Evolutionary conservation across 2,797 vertebrate species (phyloP), one percentile per base, ranked within the genome.

Genomic region (Sitta carolinensis): DNA sequence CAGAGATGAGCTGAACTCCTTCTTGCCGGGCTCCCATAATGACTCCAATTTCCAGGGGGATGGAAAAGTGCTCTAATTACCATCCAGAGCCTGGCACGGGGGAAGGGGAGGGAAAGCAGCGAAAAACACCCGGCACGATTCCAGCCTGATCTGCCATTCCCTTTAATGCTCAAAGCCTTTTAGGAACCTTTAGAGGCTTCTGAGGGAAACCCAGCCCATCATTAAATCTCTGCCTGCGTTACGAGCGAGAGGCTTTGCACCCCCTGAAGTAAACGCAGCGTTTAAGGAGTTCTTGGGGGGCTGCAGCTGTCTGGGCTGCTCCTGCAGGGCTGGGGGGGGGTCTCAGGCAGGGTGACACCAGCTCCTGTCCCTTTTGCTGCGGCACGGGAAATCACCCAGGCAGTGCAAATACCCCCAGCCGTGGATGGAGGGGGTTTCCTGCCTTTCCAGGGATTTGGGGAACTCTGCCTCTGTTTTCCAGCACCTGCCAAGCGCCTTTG

Each of bases 91-190:
- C 58, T 30, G 81, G 70, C 55, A 36, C 1, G 36, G 68, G 61
- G 63, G 63, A 79, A 38, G 25, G 57, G 63, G n/a, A 72, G 57
- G 55, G 80, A 42, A 88, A 74, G 3, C 66, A 25, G 66, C 9
- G 15, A 2, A 51, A 83, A 81, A n/a, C 3, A 9, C 9, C 6
- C 4, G 68, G 79, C 76, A 34, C 16, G 61, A 38, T 57, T 83
- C 79, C 79, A 61, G 48, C 72, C 68, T 83, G 26, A n/a, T 92
- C 85, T 59, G 21, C 34, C 21, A 91, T 73, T 79, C 91, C 84
- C 68, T 92, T 87, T 87, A 32, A 89, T 77, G 84, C 84, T 87
- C 57, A 74, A n/a, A 94, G 91, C 82, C 87, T 66, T 87, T 93
- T 64, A 92, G 84, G 67, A 93, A 55, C 64, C 86, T 84, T 93